Conservation (phyloP, 2,888 invertebrate species). For the Gastrophysa polygoni region DNA sequence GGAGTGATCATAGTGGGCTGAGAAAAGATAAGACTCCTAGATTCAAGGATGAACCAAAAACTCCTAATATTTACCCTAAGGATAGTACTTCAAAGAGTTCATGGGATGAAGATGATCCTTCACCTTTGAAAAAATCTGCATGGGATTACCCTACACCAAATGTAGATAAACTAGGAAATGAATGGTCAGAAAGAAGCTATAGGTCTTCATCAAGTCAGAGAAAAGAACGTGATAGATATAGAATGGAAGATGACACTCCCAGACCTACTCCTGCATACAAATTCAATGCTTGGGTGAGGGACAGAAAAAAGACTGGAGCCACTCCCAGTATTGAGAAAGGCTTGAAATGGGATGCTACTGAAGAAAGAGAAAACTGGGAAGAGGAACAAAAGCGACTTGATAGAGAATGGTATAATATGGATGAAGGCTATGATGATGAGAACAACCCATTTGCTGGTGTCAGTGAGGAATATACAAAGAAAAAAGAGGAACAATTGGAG, state of each 20-base stretch:
- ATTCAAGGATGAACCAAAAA: constrained; percentile 85
- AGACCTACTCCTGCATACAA: constrained; percentile 88
- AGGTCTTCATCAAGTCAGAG: constrained; percentile 56
- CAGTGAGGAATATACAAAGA: constrained; percentile 89
- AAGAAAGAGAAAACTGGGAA: constrained; percentile 85
- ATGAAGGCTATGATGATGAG: constrained; percentile 91
- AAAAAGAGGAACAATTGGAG: constrained; percentile 92
- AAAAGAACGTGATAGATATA: constrained; percentile 32
- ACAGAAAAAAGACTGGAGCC: constrained; percentile 69
- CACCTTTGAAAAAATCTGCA: constrained; percentile 71
- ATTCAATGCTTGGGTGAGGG: constrained; percentile 79
- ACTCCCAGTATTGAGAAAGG: constrained; percentile 65
- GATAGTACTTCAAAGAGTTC: constrained; percentile 71
- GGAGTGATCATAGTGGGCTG: constrained; percentile 54
- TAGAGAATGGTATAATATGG: constrained; percentile 96
- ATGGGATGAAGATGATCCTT: constrained; percentile 78
- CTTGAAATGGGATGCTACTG: constrained; percentile 68
- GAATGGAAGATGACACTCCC: constrained; percentile 70
- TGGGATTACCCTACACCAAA: constrained; percentile 95
- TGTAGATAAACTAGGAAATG: constrained; percentile 54
- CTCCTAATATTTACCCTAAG: constrained; percentile 72
- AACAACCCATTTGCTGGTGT: constrained; percentile 90
- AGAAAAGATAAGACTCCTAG: constrained; percentile 60
- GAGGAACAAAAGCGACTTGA: constrained; percentile 90
- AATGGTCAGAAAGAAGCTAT: constrained; percentile 54